Base-by-base conservation (phyloP, 2,888 invertebrate genomes). In the Cremastinae sp. region DNA sequence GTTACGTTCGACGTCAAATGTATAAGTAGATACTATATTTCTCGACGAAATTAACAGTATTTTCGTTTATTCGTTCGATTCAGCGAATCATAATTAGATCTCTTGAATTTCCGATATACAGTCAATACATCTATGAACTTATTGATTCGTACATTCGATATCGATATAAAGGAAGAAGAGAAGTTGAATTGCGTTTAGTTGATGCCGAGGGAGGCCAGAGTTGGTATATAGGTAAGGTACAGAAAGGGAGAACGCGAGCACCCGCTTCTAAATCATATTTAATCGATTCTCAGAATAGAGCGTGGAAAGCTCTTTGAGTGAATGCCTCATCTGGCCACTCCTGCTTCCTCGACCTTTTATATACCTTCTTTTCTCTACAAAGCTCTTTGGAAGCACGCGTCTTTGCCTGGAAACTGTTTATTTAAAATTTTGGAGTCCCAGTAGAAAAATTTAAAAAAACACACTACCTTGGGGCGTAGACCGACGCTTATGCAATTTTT, bases 231-330 rank as follows among this genome's bases (percentile, higher is more conserved):
- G 75, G 49, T 71, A 66, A 66, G 71, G 66, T 49, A 43, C 41
- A 71, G 22, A 66, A 61, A 47, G 36, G 65, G 59, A 36, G 73
- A 66, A 56, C 69, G 53, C 18, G 54, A 36, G 53, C 51, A 9
- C 41, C 47, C 74, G 58, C 41, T 56, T 59, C 74, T 78, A 83
- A 82, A 84, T 82, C 79, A 82, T 79, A 65, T 78, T 79, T 81
- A 81, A 84, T 83, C 82, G 81, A 74, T 81, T 80, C 80, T 53
- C 38, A 64, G 81, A 81, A 83, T 80, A 64, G 58, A 74, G 73
- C 18, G 59, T 72, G 64, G 71, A 75, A 71, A 71, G 75, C 75
- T 66, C 71, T 41, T 56, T 54, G 54, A 54, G 28, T 41, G 41
- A 65, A 49, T 71, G 34, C 66, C 49, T 54, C n/a, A n/a, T n/a